Conservation (phyloP, 2,113 vertebrate genomes). For the Oenanthe melanoleuca region DNA sequence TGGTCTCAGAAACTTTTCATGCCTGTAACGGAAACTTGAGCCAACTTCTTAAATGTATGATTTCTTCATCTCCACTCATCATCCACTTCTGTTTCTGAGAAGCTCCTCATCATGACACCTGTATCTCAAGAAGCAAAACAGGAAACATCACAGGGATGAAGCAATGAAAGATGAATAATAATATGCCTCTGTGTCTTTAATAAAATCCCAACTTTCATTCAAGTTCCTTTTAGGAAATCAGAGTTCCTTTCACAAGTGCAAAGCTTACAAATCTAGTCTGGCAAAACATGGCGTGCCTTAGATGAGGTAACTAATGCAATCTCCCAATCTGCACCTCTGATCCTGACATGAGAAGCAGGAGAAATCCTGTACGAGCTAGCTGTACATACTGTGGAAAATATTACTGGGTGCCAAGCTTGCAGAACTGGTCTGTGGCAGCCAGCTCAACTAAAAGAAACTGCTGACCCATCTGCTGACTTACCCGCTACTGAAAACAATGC, state of each 20-base stretch:
- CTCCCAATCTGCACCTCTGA: neutral
- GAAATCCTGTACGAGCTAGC: neutral
- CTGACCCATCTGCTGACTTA: constrained; percentile 16
- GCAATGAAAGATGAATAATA: constrained; percentile 63
- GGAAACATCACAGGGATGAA: constrained; percentile 74
- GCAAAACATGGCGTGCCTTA: neutral
- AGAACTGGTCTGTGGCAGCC: neutral
- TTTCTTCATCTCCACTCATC: constrained; percentile 73
- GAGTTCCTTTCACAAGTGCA: neutral
- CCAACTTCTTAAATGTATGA: constrained; percentile 71
- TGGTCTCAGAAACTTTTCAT: constrained; percentile 70
- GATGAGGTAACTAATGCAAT: neutral
- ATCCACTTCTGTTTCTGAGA: constrained; percentile 70
- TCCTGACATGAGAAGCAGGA: neutral
- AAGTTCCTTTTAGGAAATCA: constrained; percentile 55
- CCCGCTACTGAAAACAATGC: neutral
- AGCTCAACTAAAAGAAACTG: constrained; percentile 1
- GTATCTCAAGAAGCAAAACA: constrained; percentile 76
- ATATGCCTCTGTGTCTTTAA: constrained; percentile 68
- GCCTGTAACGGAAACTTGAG: constrained; percentile 68
- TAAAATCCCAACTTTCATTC: constrained; percentile 63
- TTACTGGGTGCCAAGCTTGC: neutral
- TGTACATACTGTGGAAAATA: neutral
- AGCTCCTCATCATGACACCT: constrained; percentile 73
- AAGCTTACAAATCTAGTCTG: neutral